Evolutionary conservation across 2,797 vertebrate genomes (phyloP).

Genomic region (Acestrorhynchus altus): DNA sequence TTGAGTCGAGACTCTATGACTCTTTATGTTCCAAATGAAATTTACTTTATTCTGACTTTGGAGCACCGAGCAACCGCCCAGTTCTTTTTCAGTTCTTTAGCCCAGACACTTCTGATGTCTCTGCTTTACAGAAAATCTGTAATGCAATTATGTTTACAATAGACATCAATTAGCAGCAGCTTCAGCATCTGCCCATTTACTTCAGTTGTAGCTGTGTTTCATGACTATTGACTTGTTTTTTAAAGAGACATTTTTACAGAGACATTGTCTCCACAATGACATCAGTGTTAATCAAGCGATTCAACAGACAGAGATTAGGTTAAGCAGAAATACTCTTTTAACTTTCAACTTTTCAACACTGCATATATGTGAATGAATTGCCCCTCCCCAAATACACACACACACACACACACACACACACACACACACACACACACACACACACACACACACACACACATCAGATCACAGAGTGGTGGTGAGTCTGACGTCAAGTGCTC

Average conservation of each 20-base stretch:
- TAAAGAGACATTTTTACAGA: background rate
- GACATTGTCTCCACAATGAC: background rate
- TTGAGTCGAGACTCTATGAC: no score
- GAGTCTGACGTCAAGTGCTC: slow-evolving; percentile 55
- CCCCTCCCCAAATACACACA: background rate
- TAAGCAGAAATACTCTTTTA: no score
- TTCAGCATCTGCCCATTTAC: background rate
- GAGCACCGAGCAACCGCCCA: no score
- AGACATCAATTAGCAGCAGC: no score
- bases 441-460: slow-evolving; percentile 29
- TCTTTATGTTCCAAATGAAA: no score
- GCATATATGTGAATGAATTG: slow-evolving; percentile 15
- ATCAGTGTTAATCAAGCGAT: background rate
- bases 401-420: slow-evolving; percentile 38
- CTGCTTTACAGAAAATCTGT: no score
- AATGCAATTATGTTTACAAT: no score
- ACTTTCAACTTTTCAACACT: slow-evolving; percentile 13
- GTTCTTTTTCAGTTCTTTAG: no score
- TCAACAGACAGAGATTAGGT: background rate
- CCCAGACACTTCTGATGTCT: no score
- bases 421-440: slow-evolving; percentile 44
- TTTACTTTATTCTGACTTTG: no score
- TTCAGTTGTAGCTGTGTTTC: background rate
- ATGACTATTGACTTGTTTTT: background rate
- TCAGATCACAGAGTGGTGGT: slow-evolving; percentile 21